Conservation (phyloP, 2,888 invertebrate genomes). For the Rotaria magnacalcarata region DNA sequence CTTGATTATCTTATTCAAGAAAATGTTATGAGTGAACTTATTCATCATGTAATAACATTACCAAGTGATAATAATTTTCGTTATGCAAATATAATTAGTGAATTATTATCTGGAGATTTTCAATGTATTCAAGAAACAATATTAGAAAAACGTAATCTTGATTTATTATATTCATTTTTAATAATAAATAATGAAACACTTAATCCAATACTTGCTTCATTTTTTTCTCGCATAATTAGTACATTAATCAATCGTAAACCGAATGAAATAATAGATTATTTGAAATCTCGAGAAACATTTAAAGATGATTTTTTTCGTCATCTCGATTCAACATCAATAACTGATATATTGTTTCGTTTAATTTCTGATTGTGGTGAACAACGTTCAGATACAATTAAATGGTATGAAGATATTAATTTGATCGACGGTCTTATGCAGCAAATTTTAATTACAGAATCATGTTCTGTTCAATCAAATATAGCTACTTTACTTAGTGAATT, state of each 20-base stretch:
- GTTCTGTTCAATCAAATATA: neutral
- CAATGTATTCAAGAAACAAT: neutral
- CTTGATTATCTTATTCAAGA: neutral
- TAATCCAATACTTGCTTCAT: neutral
- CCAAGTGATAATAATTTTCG: neutral
- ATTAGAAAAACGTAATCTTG: neutral
- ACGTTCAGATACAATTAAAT: conserved; percentile 7
- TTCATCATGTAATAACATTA: neutral
- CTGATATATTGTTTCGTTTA: conserved; percentile 9
- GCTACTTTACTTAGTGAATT: neutral
- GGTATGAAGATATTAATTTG: conserved; percentile 22
- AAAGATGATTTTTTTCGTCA: neutral
- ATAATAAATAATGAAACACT: neutral
- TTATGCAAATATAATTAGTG: neutral
- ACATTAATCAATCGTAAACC: neutral
- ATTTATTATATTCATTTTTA: conserved; percentile 12
- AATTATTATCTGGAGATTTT: conserved; percentile 14
- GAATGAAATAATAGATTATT: neutral
- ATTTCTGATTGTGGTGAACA: neutral
- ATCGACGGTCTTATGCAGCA: neutral
- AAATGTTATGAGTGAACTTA: neutral
- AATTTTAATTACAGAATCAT: neutral
- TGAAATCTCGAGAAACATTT: neutral
- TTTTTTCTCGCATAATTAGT: neutral
- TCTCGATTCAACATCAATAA: neutral